phyloP scores from a whole-genome alignment of 1,140 invertebrate species.

The Bathynomus jamesi region DNA sequence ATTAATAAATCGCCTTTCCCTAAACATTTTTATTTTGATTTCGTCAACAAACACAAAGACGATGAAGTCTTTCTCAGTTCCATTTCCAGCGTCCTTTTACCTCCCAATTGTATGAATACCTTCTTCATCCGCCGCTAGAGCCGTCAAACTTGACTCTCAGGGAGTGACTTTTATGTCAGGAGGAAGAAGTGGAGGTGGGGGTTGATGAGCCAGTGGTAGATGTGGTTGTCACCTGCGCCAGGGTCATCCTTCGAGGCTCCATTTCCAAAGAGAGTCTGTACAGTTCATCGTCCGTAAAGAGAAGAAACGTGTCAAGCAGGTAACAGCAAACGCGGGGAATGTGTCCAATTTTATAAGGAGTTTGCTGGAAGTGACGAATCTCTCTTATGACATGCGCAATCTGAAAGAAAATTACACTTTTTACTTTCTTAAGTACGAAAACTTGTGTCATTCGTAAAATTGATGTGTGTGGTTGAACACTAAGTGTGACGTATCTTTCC shows the following conservation, averaged over 20 bases:
- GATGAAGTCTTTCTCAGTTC: too few species aligned
- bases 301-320: constrained; percentile 63
- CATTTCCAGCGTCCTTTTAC: background rate
- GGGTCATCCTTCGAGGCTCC: constrained; percentile 61
- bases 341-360: constrained; percentile 81
- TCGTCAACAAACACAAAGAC: too few species aligned
- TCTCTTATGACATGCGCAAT: constrained; percentile 89
- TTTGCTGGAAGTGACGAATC: constrained; percentile 85
- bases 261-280: constrained; percentile 74
- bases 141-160: background rate
- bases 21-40: too few species aligned
- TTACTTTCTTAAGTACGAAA: too few species aligned
- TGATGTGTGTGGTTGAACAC: too few species aligned
- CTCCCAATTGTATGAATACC: background rate
- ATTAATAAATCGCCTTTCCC: too few species aligned
- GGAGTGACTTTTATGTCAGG: background rate
- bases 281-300: constrained; percentile 73
- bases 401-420: constrained; percentile 49
- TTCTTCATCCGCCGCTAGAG: background rate
- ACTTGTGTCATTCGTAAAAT: too few species aligned
- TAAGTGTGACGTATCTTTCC: too few species aligned
- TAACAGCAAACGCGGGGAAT: constrained; percentile 73
- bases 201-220: constrained; percentile 5
- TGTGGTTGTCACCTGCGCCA: constrained; percentile 24
- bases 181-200: background rate